phyloP scores from a whole-genome alignment of 2,113 vertebrate species.

The Leptocoma aspasia region DNA sequence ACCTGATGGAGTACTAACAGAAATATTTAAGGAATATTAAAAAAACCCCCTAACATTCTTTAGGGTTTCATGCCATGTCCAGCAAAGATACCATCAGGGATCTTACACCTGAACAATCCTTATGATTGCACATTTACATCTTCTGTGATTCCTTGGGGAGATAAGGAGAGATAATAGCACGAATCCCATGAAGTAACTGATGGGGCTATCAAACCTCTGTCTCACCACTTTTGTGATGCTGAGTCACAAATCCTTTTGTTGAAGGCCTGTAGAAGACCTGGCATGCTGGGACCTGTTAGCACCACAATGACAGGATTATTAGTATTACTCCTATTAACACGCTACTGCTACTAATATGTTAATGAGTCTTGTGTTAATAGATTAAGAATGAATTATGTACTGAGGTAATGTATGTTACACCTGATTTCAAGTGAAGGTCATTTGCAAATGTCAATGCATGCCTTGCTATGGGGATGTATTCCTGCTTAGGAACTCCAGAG shows the following conservation, averaged over 20 bases:
- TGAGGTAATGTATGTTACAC: background rate
- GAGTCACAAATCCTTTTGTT: conserved; percentile 6
- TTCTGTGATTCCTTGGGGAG: background rate
- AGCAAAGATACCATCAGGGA: background rate
- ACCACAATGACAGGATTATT: background rate
- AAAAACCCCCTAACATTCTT: background rate
- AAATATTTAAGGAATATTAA: background rate
- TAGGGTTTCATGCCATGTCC: background rate
- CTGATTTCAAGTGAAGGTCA: background rate
- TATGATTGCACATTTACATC: background rate
- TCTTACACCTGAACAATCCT: background rate
- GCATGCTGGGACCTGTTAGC: background rate
- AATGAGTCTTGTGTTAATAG: conserved; percentile 53
- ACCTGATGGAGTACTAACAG: background rate
- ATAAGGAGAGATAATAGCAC: background rate
- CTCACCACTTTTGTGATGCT: background rate
- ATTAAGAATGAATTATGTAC: conserved; percentile 32
- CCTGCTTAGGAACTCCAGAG: background rate
- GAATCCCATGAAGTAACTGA: background rate
- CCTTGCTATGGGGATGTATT: background rate
- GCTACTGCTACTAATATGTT: conserved; percentile 22
- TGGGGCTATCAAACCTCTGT: background rate
- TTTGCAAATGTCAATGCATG: background rate
- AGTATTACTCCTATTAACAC: conserved; percentile 9
- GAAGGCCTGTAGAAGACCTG: background rate